A percentile compares a stretch with the other conserved stretches of the same genome.
phyloP scores from a whole-genome alignment of 2,797 vertebrate species.

The Scolopax bukidnonensis region DNA sequence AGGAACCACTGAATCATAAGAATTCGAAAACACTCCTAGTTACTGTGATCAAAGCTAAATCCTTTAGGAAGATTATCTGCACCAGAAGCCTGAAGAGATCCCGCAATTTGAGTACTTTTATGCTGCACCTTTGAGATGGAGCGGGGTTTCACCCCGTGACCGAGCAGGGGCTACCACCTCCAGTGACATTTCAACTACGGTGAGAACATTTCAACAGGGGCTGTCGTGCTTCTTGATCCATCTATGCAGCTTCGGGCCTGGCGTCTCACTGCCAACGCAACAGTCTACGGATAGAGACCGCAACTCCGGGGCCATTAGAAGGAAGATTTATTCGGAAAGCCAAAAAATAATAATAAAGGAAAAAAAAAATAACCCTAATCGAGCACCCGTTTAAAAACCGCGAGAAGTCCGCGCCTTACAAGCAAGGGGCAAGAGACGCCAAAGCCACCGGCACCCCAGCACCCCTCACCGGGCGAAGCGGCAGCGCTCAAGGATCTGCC shows the following conservation, averaged over 20 bases:
- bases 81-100: constrained; percentile 78
- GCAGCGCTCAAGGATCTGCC: background rate
- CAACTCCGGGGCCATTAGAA: background rate
- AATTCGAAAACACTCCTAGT: constrained; percentile 67
- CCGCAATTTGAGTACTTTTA: constrained; percentile 66
- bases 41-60: constrained; percentile 82
- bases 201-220: background rate
- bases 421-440: background rate
- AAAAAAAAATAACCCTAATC: background rate
- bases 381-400: background rate
- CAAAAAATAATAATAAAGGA: background rate
- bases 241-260: constrained; percentile 16
- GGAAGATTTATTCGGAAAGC: background rate
- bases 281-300: background rate
- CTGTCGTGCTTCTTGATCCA: background rate
- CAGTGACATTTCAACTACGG: background rate
- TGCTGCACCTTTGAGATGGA: constrained; percentile 33
- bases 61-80: constrained; percentile 83
- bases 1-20: constrained; percentile 68
- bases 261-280: constrained; percentile 9
- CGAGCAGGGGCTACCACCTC: background rate
- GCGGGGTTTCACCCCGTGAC: background rate
- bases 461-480: background rate
- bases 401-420: background rate
- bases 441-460: background rate